Evolutionary conservation across 2,797 vertebrate genomes (phyloP).

Genomic region (Miichthys miiuy): DNA sequence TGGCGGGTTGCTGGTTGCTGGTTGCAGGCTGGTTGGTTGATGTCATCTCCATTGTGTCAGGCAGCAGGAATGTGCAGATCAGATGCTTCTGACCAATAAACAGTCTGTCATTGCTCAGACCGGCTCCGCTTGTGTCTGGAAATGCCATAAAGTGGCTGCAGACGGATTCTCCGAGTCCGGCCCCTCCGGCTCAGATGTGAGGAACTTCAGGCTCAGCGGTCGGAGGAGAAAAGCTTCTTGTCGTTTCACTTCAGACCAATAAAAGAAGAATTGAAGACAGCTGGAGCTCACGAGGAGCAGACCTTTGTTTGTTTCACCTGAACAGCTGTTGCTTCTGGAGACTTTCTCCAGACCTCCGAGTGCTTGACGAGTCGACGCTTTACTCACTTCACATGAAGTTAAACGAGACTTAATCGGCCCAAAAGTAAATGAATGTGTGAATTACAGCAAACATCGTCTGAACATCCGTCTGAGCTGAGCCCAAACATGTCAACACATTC

Average conservation of each 20-base stretch:
- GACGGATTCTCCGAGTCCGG: background rate
- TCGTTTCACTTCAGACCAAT: constrained; percentile 9
- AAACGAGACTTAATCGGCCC: background rate
- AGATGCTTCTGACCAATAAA: constrained; percentile 63
- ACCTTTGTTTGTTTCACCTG: background rate
- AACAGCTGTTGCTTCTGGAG: constrained; percentile 20
- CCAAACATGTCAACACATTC: too few relatives aligned
- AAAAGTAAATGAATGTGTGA: too few relatives aligned
- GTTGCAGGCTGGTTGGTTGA: constrained; percentile 39
- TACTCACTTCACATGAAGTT: too few relatives aligned
- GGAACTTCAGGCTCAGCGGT: constrained; percentile 13
- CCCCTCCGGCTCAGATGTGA: background rate
- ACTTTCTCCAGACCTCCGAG: background rate
- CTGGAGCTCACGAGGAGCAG: constrained; percentile 8
- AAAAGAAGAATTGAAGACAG: constrained; percentile 33
- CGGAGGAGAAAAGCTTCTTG: background rate
- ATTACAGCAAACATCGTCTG: background rate
- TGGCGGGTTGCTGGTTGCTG: background rate
- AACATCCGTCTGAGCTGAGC: background rate
- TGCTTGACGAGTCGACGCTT: background rate
- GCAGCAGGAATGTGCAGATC: constrained; percentile 72
- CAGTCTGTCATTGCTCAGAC: constrained; percentile 52
- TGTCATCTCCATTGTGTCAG: constrained; percentile 73
- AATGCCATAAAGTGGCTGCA: constrained; percentile 53
- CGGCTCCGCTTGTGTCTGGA: constrained; percentile 55